Conservation (phyloP, 2,888 invertebrate genomes). For the Aquatica leii region DNA sequence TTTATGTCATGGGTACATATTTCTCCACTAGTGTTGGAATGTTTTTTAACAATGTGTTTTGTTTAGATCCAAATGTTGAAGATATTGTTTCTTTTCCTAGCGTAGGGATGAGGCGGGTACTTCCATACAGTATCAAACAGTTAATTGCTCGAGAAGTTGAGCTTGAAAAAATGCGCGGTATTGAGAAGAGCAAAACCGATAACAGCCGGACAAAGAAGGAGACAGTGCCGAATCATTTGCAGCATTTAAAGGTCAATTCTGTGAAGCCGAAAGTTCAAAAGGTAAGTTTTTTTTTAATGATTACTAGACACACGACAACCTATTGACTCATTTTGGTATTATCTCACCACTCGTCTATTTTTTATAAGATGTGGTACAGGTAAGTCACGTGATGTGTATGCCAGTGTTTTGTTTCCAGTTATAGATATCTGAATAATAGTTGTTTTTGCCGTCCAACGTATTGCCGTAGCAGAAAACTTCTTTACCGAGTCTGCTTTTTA, state of each 20-base stretch:
- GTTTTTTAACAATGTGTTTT: too few relatives aligned
- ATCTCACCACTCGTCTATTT: too few relatives aligned
- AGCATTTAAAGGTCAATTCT: slow-evolving; percentile 70
- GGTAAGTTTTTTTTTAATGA: slow-evolving; percentile 44
- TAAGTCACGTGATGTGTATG: too few relatives aligned
- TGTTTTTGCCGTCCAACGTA: too few relatives aligned
- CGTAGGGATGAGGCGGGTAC: slow-evolving; percentile 48
- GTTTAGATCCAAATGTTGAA: slow-evolving; percentile 81
- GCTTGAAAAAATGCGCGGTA: slow-evolving; percentile 75
- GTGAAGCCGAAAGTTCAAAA: slow-evolving; percentile 49
- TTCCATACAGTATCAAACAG: slow-evolving; percentile 78
- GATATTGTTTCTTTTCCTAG: slow-evolving; percentile 65
- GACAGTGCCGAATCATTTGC: slow-evolving; percentile 74
- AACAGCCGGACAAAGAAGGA: slow-evolving; percentile 26
- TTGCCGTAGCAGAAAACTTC: too few relatives aligned
- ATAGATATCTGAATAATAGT: too few relatives aligned
- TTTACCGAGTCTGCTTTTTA: too few relatives aligned
- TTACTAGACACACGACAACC: too few relatives aligned
- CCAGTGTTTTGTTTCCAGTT: too few relatives aligned
- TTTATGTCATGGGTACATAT: slow-evolving; percentile 61
- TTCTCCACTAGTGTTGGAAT: slow-evolving; percentile 2
- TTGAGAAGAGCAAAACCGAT: slow-evolving; percentile 42
- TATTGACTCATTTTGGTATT: too few relatives aligned
- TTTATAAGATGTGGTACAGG: too few relatives aligned
- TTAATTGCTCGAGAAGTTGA: slow-evolving; percentile 85